Base-by-base conservation (phyloP, 2,888 invertebrate species). In the Panopea generosa region DNA sequence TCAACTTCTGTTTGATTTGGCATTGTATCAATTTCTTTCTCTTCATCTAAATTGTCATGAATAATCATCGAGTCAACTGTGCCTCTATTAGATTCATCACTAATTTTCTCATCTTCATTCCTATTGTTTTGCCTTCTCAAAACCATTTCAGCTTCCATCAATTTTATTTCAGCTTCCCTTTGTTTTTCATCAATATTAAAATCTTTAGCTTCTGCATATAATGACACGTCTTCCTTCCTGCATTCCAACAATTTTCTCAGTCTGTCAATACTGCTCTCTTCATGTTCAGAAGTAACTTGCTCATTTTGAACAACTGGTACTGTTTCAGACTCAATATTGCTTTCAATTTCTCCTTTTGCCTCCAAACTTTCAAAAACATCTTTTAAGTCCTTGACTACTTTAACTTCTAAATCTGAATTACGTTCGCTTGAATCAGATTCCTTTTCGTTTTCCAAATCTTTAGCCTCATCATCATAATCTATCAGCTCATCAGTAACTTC, bases 371-470 rank as follows among this genome's bases (percentile, higher is more conserved):
- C 67, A 67, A 66, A 67, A 14, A 76, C 71, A 33, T 66, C 76
- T 27, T 71, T 71, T 29, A 76, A 76, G 55, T 77, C 77, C 65
- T 77, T 59, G 22, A 72, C 65, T 20, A 77, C 72, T 55, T 65
- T 68, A 29, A 55, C 63, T 40, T 68, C 50, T 22, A 68, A 55
- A 24, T 47, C 20, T 45, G 55, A 38, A 22, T 47, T 27, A 49
- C 2, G 16, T 38, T 40, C 57, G 3, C 16, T 47, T 22, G 27
- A 18, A 20, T 7, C 29, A 29, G 29, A 29, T 18, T 62, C 69
- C 55, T 69, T 47, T 55, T 61, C 61, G 22, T 18, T 55, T 22
- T 70, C 66, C 24, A 60, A 18, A 56, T 57, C 63, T 43, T 49
- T 53, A 1, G 66, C 56, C 38, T 56, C 47, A 26, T 69, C 69